phyloP scores from a whole-genome alignment of 2,888 invertebrate genomes.

The Diachrysia chrysitis region DNA sequence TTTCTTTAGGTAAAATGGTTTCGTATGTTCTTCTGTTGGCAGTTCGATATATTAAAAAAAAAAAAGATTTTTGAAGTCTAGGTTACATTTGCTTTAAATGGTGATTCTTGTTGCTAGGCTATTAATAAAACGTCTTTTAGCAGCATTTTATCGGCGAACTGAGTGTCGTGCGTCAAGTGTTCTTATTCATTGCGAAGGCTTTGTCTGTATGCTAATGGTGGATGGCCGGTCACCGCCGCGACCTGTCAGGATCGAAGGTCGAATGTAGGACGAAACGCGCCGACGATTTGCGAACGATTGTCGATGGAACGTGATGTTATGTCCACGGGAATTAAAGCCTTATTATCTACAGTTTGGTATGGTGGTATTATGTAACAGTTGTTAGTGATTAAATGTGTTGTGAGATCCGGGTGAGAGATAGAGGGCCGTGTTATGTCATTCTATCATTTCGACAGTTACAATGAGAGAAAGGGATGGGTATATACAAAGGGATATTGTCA shows the following conservation, averaged over 20 bases:
- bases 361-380: slow-evolving; percentile 19
- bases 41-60: no score
- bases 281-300: slow-evolving; percentile 61
- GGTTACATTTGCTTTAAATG: no score
- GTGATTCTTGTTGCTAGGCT: neutral
- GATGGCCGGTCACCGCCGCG: slow-evolving; percentile 82
- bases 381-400: neutral
- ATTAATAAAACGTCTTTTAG: slow-evolving; percentile 29
- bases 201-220: slow-evolving; percentile 85
- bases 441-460: neutral
- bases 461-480: neutral
- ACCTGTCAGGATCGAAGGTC: slow-evolving; percentile 83
- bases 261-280: slow-evolving; percentile 79
- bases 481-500: neutral
- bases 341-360: slow-evolving; percentile 30
- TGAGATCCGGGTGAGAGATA: neutral
- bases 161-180: slow-evolving; percentile 81
- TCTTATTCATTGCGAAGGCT: slow-evolving; percentile 82
- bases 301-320: slow-evolving; percentile 58
- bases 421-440: neutral
- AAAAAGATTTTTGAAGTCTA: no score
- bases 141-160: slow-evolving; percentile 70
- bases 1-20: no score
- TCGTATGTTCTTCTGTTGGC: no score
- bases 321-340: slow-evolving; percentile 61